Evolutionary conservation across 2,888 invertebrate species (phyloP).

Genomic region (Drosophila rellima): DNA sequence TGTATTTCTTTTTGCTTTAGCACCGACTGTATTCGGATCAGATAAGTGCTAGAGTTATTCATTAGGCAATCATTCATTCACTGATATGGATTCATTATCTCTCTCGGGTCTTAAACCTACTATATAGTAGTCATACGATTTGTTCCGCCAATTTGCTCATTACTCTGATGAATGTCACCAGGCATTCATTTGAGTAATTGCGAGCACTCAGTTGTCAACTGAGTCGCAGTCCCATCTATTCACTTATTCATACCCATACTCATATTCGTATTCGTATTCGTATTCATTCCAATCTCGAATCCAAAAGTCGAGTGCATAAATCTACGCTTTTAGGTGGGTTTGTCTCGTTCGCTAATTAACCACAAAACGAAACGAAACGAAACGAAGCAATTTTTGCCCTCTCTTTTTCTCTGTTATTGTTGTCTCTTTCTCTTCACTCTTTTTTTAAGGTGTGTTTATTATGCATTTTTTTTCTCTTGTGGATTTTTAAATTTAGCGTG

Average conservation of each 20-base stretch:
- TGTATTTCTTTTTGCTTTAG: no score
- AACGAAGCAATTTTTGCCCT: slow-evolving; percentile 43
- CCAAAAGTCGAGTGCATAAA: slow-evolving; percentile 62
- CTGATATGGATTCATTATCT: slow-evolving; percentile 15
- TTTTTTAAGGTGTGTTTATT: slow-evolving; percentile 77
- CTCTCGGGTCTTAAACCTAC: neutral
- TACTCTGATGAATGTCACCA: slow-evolving; percentile 44
- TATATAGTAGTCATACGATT: slow-evolving; percentile 19
- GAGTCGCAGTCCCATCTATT: slow-evolving; percentile 23
- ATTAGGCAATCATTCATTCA: slow-evolving; percentile 4
- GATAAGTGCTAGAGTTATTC: neutral
- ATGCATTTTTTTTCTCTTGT: slow-evolving; percentile 43
- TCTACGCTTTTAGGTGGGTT: slow-evolving; percentile 74
- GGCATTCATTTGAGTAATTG: slow-evolving; percentile 32
- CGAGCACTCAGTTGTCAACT: slow-evolving; percentile 27
- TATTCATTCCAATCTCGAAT: slow-evolving; percentile 6
- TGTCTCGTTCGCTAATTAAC: slow-evolving; percentile 78
- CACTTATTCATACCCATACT: neutral
- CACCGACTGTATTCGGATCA: neutral
- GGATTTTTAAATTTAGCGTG: slow-evolving; percentile 75
- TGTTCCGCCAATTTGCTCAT: slow-evolving; percentile 42
- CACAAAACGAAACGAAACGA: slow-evolving; percentile 55
- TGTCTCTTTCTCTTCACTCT: slow-evolving; percentile 16
- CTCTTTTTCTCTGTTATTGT: slow-evolving; percentile 6
- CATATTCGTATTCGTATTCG: neutral